phyloP scores from a whole-genome alignment of 92 coral and sea anemone species.

The Epizoanthus stellaris region DNA sequence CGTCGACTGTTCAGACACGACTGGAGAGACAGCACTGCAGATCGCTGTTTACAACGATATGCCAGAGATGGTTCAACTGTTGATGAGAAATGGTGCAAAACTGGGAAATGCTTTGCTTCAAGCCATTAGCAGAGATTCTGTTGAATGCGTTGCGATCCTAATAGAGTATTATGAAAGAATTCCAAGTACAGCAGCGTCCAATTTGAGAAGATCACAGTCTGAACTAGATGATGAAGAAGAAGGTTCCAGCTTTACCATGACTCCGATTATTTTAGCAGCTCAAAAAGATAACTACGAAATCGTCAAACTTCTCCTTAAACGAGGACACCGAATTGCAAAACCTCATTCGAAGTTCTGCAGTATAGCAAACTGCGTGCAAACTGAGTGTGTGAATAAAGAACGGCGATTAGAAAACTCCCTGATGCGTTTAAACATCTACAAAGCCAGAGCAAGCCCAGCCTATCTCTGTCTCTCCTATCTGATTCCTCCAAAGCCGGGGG shows the following conservation, averaged over 20 bases:
- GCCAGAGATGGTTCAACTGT: slow-evolving; percentile 50
- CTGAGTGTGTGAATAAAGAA: slow-evolving; percentile 62
- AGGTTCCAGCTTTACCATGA: slow-evolving; percentile 45
- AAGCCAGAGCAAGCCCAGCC: slow-evolving; percentile 82
- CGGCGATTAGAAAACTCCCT: slow-evolving; percentile 67
- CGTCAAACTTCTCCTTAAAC: slow-evolving; percentile 66
- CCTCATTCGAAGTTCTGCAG: slow-evolving; percentile 76
- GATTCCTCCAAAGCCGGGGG: background rate
- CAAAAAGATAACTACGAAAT: slow-evolving; percentile 73
- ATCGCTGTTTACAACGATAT: slow-evolving; percentile 74
- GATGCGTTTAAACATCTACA: slow-evolving; percentile 74
- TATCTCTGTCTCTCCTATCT: slow-evolving; percentile 79
- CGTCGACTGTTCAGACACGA: slow-evolving; percentile 66
- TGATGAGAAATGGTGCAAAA: slow-evolving; percentile 66
- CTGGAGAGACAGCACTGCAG: slow-evolving; percentile 80
- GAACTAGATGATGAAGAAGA: background rate
- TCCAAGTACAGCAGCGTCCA: slow-evolving; percentile 10
- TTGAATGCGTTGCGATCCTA: slow-evolving; percentile 70
- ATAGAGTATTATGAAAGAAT: slow-evolving; percentile 55
- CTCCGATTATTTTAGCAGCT: slow-evolving; percentile 76
- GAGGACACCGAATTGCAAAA: slow-evolving; percentile 65
- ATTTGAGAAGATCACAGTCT: background rate
- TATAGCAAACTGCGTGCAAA: slow-evolving; percentile 60
- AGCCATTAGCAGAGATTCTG: slow-evolving; percentile 70
- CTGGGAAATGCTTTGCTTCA: slow-evolving; percentile 76